Evolutionary conservation across 2,113 vertebrate genomes (phyloP), one percentile per base, ranked within the genome.

Genomic region (Thalassoma bifasciatum): DNA sequence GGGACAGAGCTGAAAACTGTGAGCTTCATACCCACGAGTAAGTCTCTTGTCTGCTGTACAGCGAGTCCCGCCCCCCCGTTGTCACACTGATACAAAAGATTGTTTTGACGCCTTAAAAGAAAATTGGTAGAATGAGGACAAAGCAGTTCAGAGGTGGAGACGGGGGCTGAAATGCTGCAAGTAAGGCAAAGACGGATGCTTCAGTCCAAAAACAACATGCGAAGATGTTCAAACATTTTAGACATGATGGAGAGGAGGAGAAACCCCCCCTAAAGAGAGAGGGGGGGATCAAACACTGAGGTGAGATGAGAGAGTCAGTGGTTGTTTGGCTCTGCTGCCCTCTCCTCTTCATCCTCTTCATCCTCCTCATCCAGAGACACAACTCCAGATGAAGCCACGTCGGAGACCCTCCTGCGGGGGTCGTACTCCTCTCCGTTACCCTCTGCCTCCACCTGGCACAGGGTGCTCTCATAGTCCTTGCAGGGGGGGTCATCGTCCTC

Each of bases 321-420:
- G 75, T 88, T 79, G 74, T 79, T 86, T 26, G 80, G 65, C 46
- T 82, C 84, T n/a, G 46, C 92, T 87, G 91, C 92, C 66, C 93
- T 93, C 67, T 78, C 77, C 49, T 84, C 91, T 19, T 90, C 74
- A 23, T 87, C 86, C 2, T 94, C 86, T 2, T 94, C 95, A 0
- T 94, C 95, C 9, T 97, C 96, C 82, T 99, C 97, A 4, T 99
- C 97, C 71, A 99, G 94, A 1, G 98, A 98, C 77, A 95, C 96
- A 7, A 98, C 95, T 34, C 97, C 97, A 0, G 97, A 98, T 49
- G 98, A 98, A 22, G 96, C 96, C 44, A 97, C 95, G 0, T 98
- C 96, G 0, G 98, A 98, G 64, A 95, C 94, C 92, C 96, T 96
- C 80, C 96, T 92, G 68, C 86, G 89, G 8, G 88, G 86, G 10